These are phyloP conservation scores for Siniperca knerii DNA, from an alignment of 2,113 vertebrate genomes.

Conservation along the genomic window DNA sequence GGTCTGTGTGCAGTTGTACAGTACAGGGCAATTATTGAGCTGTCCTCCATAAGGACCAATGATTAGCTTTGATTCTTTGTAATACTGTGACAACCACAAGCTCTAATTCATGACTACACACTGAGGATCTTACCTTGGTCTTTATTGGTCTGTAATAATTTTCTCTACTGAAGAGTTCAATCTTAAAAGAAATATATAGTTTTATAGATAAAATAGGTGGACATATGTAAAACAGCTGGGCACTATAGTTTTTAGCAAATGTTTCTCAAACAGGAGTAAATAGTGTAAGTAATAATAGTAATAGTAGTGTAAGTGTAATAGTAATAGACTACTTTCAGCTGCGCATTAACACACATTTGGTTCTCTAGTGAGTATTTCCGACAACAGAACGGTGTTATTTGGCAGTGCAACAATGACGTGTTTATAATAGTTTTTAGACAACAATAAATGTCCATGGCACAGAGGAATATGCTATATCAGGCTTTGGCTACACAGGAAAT, in stretches of 20 bases:
- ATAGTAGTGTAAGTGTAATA: too few relatives aligned
- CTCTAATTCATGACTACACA: constrained; percentile 8
- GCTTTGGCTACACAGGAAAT: background rate
- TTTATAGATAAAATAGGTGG: background rate
- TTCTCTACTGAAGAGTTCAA: too few relatives aligned
- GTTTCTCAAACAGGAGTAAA: too few relatives aligned
- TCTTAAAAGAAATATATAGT: too few relatives aligned
- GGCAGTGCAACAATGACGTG: background rate
- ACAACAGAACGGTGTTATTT: background rate
- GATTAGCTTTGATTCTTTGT: constrained; percentile 1
- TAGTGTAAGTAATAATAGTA: too few relatives aligned
- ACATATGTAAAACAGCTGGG: background rate
- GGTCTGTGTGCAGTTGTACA: background rate
- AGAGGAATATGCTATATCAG: background rate
- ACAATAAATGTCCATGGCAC: background rate
- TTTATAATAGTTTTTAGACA: background rate
- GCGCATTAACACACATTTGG: background rate
- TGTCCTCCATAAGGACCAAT: background rate
- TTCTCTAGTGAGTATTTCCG: background rate
- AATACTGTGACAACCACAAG: background rate
- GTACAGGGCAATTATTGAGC: background rate
- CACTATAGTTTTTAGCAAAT: background rate
- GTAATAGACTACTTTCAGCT: background rate
- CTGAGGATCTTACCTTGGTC: background rate
- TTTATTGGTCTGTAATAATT: background rate